Base-by-base conservation (phyloP, 1,140 invertebrate species). In the Ceratosolen fusciceps region DNA sequence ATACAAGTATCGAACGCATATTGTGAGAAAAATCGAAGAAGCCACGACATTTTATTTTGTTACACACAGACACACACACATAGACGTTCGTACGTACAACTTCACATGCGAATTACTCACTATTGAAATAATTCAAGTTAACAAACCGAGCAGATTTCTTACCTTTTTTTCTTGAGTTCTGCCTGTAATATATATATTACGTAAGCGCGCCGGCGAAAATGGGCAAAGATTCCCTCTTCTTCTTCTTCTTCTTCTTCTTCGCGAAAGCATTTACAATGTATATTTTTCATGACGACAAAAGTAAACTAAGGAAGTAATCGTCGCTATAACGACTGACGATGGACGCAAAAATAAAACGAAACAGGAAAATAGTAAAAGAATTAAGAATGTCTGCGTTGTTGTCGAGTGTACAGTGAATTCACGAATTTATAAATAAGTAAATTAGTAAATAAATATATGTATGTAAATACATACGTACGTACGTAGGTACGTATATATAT, bases 231-330 rank as follows among this genome's bases (percentile, higher is more conserved):
- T 8, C 26, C n/a, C n/a, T n/a, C n/a, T n/a, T n/a, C n/a, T n/a
- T n/a, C n/a, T n/a, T n/a, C n/a, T n/a, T n/a, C n/a, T n/a, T 39
- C 8, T 70, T 47, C 31, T 39, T 70, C 21, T 47, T 24, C 1
- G 14, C 65, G 76, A 58, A 16, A 24, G 37, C 52, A 58, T 79
- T 39, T 14, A 70, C 68, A 65, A 1, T 71, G 43, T 73, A 72
- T 71, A 71, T 72, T 72, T 78, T 78, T n/a, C 29, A 67, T 19
- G 43, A 19, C 60, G 19, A 67, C 19, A 29, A 49, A 75, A 67
- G 56, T 1, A 24, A 37, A 29, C n/a, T 65, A 56, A 77, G 10
- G 3, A 19, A 67, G n/a, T n/a, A 52, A 76, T 76, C 37, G 9
- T 65, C 21, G 31, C 31, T 37, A 65, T 65, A 37, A 37, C 21